phyloP scores from a whole-genome alignment of 2,797 vertebrate genomes.

The Micrastur ruficollis region DNA sequence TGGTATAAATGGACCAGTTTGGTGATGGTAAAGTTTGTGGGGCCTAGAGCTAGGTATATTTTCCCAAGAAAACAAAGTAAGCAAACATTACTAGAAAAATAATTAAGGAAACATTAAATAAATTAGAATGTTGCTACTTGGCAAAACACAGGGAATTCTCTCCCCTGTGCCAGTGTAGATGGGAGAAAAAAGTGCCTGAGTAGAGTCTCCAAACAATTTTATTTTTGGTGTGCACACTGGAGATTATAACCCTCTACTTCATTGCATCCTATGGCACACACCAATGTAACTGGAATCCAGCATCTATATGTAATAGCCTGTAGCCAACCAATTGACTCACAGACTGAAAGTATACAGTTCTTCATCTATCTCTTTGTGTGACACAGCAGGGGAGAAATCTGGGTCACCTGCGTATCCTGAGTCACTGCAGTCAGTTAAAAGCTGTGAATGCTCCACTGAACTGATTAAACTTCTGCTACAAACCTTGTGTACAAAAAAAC shows the following conservation, averaged over 20 bases:
- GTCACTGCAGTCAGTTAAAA: neutral
- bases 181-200: neutral
- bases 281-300: neutral
- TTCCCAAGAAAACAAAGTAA: neutral
- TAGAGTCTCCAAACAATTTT: neutral
- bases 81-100: neutral
- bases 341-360: neutral
- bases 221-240: neutral
- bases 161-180: neutral
- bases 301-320: neutral
- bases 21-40: neutral
- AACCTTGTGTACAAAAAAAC: neutral
- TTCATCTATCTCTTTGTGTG: neutral
- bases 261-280: neutral
- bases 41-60: neutral
- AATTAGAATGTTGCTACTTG: neutral
- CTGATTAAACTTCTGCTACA: neutral
- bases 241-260: neutral
- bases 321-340: neutral
- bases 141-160: neutral
- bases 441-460: neutral
- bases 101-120: neutral
- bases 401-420: neutral
- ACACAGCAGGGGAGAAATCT: constrained; percentile 4
- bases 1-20: neutral